Evolutionary conservation across 2,888 invertebrate genomes (phyloP), one percentile per base, ranked within the genome.

Genomic region (Nasonia oneida): DNA sequence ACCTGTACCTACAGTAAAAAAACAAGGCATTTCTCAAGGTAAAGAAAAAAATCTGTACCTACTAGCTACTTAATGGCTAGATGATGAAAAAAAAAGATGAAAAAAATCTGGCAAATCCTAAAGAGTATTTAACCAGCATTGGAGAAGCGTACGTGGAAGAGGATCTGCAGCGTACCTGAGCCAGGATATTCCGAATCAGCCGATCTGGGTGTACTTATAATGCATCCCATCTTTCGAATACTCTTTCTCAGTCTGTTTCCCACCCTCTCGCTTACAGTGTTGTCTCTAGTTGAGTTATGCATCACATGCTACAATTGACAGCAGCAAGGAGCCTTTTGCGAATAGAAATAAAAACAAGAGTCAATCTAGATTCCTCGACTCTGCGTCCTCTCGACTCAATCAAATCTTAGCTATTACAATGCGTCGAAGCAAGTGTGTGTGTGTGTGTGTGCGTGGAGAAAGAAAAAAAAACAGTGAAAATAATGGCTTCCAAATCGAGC

Each of bases 211-310:
- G 80, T 87, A 83, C 74, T 84, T 81, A 84, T 84, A 71, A 86
- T 80, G 77, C 87, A 87, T 86, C 87, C 87, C 87, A 87, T 87
- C 71, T 83, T 86, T 86, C 75, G 73, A 81, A 87, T 64, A 71
- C 74, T 85, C 79, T 86, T 84, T 85, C 82, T 85, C 57, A 85
- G 81, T 85, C 78, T 81, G 76, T 85, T 83, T 87, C 75, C 84
- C 80, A 87, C 82, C 73, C 75, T 82, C n/a, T 86, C 71, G 37
- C 53, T 83, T 77, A 87, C 47, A 71, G 83, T 81, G 37, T 84
- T 67, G 70, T 86, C 64, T 73, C 50, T 83, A 85, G 85, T 78
- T 79, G 78, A 5, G 37, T 83, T 79, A 86, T 71, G 50, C 82
- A 84, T 85, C n/a, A 85, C 77, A 85, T 81, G 6, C 74, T 83